These are phyloP conservation scores for Lota lota DNA, from an alignment of 2,113 vertebrate species.

Conservation along the genomic window DNA sequence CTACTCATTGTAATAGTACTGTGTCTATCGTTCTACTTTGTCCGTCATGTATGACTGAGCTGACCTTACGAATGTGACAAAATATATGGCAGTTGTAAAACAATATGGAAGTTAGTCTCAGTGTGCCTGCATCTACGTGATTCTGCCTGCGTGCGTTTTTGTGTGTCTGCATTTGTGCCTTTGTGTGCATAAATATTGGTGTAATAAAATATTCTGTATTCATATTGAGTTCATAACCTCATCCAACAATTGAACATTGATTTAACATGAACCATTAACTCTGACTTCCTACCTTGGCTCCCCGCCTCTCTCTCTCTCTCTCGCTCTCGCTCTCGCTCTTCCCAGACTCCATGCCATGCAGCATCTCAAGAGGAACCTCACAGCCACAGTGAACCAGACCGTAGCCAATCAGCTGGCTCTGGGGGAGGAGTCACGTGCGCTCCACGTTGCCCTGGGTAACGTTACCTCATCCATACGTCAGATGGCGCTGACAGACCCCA, in stretches of 20 bases:
- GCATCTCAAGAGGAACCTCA: constrained; percentile 67
- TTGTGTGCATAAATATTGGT: constrained; percentile 15
- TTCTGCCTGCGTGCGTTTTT: neutral
- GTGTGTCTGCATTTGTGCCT: neutral
- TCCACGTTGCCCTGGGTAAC: constrained; percentile 45
- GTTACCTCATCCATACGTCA: constrained; percentile 54
- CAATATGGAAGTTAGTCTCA: too few species aligned
- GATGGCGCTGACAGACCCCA: constrained; percentile 41
- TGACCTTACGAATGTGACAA: too few species aligned
- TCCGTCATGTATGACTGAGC: too few species aligned
- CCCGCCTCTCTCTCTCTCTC: neutral
- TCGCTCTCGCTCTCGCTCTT: neutral
- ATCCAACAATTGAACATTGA: too few species aligned
- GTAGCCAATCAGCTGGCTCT: constrained; percentile 42
- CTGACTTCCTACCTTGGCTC: neutral
- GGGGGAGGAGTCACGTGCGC: constrained; percentile 36
- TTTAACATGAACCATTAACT: neutral
- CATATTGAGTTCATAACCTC: too few species aligned
- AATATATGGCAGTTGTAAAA: too few species aligned
- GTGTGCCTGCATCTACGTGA: neutral
- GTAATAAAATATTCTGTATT: neutral
- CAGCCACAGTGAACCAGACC: constrained; percentile 47
- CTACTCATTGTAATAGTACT: too few species aligned
- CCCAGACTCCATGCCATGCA: constrained; percentile 70
- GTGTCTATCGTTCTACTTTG: too few species aligned